Base-by-base conservation (phyloP, 2,797 vertebrate species). In the Semotilus atromaculatus region DNA sequence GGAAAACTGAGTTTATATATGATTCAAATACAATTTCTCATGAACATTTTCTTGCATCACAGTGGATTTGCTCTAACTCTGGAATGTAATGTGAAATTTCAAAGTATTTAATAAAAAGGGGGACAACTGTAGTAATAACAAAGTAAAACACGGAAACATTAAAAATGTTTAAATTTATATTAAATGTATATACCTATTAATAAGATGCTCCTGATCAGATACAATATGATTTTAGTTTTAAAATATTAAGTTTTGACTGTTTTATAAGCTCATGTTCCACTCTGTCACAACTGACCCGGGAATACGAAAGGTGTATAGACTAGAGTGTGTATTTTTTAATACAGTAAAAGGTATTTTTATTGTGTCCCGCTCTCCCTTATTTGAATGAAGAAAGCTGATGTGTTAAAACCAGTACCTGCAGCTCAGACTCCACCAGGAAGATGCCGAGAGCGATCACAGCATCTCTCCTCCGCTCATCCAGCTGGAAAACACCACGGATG, bases 401-500 rank as follows among this genome's bases (percentile, higher is more conserved):
- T 40, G 43, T 40, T 4, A 16, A 75, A 67, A 26, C n/a, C 80
- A 14, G 67, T 91, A 99, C 98, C 97, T 99, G 98, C 81, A 99
- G 94, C 81, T 97, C 95, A 74, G 98, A 99, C 88, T 99, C 98
- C n/a, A 99, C 94, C 0, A 99, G 94, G 87, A 99, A 99, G 91
- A 99, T 96, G n/a, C 98, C 98, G 77, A 99, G 90, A 0, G 97
- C 98, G 19, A 99, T 97, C 74, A 99, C 98, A 0, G 98, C 98
- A 89, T 98, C 97, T 89, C 98, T 96, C 88, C 98, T 96, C 78
- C 98, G 95, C 90, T 99, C 97, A 68, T 99, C 98, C 89, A 99
- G 92, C 90, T 99, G 98, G 92, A 97, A 99, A 84, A 97, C 95
- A 4, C 98, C 98, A 76, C 98, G 96, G 90, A 97, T 96, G 93